Base-by-base conservation (phyloP, 1,140 invertebrate genomes). In the Spodoptera litura region DNA sequence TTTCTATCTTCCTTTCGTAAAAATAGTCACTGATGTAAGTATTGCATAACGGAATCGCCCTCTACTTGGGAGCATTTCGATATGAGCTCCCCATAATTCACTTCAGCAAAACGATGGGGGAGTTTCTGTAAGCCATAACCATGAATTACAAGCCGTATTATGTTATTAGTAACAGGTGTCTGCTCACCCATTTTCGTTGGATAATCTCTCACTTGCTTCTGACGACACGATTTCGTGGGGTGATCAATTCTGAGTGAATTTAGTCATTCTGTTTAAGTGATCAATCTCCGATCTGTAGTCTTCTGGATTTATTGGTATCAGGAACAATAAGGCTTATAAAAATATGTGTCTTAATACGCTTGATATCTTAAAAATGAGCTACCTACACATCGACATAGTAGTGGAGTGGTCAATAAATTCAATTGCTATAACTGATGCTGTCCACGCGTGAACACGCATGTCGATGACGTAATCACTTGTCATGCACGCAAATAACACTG, bases 401-500 rank as follows among this genome's bases (percentile, higher is more conserved):
- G 6, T 44, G 38, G 38, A 44, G 6, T 44, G 5, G 55, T 64
- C n/a, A 49, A 25, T 20, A 49, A 49, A 49, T 64, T 49, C 35
- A 20, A 3, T 38, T 44, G 15, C 58, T 31, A 31, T 27, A 59
- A 31, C 31, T 20, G n/a, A 13, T 61, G 25, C 25, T 38, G 38
- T 64, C 61, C n/a, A 49, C 61, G 49, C 6, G 25, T 74, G n/a
- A 51, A 51, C 56, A 74, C 58, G 73, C 49, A 75, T 64, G 71
- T 73, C 55, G 44, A 52, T 75, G 73, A 75, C 73, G 73, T 51
- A 62, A 75, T 53, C 53, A 71, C 44, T 58, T 78, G 76, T 78
- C 76, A 78, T 59, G 75, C 78, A 66, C 70, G 71, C 71, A 74
- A 79, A 79, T 79, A 79, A 64, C 78, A 58, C 71, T n/a, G 71